Conservation (phyloP, 2,888 invertebrate genomes). For the Conchocele bisecta region DNA sequence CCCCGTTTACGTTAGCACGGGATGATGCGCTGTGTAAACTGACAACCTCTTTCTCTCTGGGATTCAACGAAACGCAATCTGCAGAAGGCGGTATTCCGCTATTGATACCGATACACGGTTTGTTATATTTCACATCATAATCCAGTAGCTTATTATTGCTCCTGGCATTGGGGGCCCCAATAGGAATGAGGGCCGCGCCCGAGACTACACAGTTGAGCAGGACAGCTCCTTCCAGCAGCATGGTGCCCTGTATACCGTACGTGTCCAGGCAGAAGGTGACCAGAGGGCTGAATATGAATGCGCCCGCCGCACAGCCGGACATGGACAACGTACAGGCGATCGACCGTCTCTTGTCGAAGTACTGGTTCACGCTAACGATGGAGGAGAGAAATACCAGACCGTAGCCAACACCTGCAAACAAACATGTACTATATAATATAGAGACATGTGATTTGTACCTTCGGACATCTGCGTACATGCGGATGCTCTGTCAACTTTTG, state of each 20-base stretch:
- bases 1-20: too few species aligned
- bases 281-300: conserved; percentile 43
- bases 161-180: too few species aligned
- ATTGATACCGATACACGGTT: too few species aligned
- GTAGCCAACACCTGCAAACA: conserved; percentile 41
- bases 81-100: too few species aligned
- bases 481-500: too few species aligned
- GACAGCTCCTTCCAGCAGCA: conserved; percentile 41
- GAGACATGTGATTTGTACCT: neutral
- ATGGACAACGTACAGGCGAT: conserved; percentile 47
- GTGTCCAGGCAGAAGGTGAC: conserved; percentile 15
- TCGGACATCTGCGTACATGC: too few species aligned
- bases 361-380: conserved; percentile 37
- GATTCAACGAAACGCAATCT: too few species aligned
- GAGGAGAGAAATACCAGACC: conserved; percentile 49
- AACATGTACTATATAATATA: neutral
- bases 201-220: conserved; percentile 43
- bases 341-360: conserved; percentile 46
- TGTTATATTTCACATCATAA: too few species aligned
- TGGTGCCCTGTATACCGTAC: conserved; percentile 40
- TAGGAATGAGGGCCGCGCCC: too few species aligned
- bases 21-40: too few species aligned
- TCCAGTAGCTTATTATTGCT: too few species aligned
- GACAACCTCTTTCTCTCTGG: too few species aligned
- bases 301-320: conserved; percentile 44